These are phyloP conservation scores for Falcunculus frontatus DNA, from an alignment of 2,113 vertebrate genomes.

Conservation along the genomic window DNA sequence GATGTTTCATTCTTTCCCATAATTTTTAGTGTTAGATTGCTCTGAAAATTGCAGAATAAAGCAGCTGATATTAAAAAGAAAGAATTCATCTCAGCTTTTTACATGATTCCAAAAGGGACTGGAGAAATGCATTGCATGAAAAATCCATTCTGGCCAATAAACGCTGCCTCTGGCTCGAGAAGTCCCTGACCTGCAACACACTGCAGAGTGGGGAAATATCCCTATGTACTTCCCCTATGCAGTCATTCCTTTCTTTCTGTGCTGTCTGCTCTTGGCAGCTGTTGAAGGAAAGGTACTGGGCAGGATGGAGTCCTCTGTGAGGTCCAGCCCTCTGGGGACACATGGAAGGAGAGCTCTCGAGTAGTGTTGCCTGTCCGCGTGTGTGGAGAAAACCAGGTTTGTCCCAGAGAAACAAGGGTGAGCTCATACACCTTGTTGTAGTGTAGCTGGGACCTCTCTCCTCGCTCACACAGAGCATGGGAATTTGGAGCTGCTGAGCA, in stretches of 20 bases:
- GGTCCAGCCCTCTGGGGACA: not conserved
- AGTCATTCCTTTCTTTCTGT: not conserved
- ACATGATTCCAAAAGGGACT: not conserved
- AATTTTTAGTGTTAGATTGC: not conserved
- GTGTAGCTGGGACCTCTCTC: not conserved
- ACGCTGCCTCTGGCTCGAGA: not conserved
- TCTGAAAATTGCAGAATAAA: not conserved
- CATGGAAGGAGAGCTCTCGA: not conserved
- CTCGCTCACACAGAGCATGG: rapidly evolving
- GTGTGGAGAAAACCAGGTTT: not conserved
- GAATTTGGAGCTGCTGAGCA: not conserved
- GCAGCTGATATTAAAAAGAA: not conserved
- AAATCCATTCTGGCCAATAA: not conserved
- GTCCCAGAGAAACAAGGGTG: not conserved
- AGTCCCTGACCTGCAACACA: not conserved
- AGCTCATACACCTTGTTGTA: not conserved
- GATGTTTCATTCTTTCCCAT: not conserved
- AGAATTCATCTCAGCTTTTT: not conserved
- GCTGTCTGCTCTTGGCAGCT: not conserved
- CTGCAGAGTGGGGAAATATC: not conserved
- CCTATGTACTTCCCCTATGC: not conserved
- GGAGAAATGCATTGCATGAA: not conserved
- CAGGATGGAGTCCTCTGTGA: not conserved
- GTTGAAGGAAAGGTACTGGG: not conserved
- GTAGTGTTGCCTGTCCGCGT: not conserved